Conservation (phyloP, 1,140 invertebrate species). For the Leptopilina boulardi region DNA sequence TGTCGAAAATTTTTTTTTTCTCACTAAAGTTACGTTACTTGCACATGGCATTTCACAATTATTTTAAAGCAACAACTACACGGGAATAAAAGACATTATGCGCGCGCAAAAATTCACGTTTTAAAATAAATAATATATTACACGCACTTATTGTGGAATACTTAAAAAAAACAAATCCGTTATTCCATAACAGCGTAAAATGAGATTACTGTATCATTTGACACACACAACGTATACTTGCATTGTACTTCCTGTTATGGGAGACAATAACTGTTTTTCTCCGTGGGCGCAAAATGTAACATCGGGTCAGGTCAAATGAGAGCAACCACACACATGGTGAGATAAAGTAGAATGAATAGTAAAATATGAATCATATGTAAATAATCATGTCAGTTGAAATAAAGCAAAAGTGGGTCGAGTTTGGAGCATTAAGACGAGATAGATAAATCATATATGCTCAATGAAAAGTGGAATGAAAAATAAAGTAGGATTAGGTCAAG, state of each 20-base stretch:
- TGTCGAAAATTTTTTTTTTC: too few species aligned
- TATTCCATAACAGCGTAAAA: neutral
- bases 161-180: conserved; percentile 17
- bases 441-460: neutral
- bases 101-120: neutral
- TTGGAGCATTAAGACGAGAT: neutral
- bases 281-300: conserved; percentile 22
- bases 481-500: conserved; percentile 18
- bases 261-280: conserved; percentile 30
- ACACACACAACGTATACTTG: neutral
- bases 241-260: conserved; percentile 11
- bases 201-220: conserved; percentile 3
- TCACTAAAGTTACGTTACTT: too few species aligned
- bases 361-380: conserved; percentile 28
- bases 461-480: conserved; percentile 19
- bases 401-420: conserved; percentile 18
- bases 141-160: neutral
- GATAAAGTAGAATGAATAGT: conserved; percentile 15
- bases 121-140: neutral
- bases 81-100: too few species aligned
- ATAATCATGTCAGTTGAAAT: conserved; percentile 18
- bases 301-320: conserved; percentile 14
- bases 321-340: neutral
- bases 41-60: too few species aligned
- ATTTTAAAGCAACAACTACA: neutral